phyloP scores from a whole-genome alignment of 2,797 vertebrate genomes.

The Notamacropus eugenii region DNA sequence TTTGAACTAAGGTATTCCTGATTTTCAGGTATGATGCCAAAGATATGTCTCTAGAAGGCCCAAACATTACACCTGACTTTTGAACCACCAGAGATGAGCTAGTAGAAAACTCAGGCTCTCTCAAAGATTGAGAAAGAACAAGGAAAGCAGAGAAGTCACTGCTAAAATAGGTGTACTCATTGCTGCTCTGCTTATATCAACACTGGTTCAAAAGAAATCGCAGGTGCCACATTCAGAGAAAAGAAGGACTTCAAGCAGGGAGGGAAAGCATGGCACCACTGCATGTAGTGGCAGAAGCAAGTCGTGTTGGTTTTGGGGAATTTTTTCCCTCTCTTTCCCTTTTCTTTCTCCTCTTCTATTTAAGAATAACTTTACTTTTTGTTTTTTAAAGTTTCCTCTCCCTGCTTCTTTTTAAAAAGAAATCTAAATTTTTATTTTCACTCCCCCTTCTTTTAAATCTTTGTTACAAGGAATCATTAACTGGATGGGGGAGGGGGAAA shows the following conservation, averaged over 20 bases:
- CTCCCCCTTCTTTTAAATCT: background rate
- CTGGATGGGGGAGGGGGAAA: background rate
- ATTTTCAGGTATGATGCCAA: background rate
- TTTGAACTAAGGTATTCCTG: background rate
- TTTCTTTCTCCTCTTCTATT: background rate
- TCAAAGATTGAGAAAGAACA: background rate
- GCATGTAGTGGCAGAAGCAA: background rate
- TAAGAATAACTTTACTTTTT: background rate
- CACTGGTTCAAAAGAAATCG: background rate
- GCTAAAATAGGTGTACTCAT: background rate
- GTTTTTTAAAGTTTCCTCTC: background rate
- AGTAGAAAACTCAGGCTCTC: background rate
- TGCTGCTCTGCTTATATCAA: background rate
- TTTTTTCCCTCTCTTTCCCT: background rate
- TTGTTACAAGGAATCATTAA: background rate
- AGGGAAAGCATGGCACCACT: background rate
- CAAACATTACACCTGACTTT: background rate
- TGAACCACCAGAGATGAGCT: background rate
- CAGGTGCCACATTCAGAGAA: background rate
- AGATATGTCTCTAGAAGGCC: background rate
- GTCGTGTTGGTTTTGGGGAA: background rate
- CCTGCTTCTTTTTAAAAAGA: background rate
- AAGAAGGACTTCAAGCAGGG: background rate
- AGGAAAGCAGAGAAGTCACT: background rate
- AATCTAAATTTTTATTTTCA: background rate